A percentile compares a stretch with the other conserved stretches of the same genome.
These are phyloP conservation scores for Idaea biselata DNA, from an alignment of 2,888 invertebrate genomes.

Conservation along the genomic window DNA sequence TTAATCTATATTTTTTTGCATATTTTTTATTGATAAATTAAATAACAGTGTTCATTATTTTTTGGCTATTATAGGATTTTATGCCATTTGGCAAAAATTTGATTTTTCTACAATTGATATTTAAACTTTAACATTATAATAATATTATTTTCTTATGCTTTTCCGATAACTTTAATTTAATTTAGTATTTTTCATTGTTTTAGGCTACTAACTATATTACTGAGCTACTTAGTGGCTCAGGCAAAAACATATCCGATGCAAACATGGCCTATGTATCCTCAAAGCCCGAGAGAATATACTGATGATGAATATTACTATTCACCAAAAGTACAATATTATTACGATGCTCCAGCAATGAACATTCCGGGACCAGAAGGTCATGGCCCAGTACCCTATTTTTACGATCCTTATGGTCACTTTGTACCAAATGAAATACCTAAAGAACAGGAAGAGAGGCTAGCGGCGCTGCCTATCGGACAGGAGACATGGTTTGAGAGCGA, in stretches of 20 bases:
- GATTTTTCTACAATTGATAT: background rate
- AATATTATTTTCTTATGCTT: no score
- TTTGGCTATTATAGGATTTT: no score
- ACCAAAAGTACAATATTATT: conserved; percentile 74
- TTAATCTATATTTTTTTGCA: no score
- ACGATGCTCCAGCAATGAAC: conserved; percentile 61
- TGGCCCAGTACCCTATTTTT: conserved; percentile 68
- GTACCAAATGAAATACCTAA: conserved; percentile 80
- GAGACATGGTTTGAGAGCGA: conserved; percentile 84
- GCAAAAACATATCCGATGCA: conserved; percentile 67
- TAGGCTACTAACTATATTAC: conserved; percentile 64
- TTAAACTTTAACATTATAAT: background rate
- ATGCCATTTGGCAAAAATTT: background rate
- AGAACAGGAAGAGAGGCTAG: conserved; percentile 82
- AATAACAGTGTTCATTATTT: no score
- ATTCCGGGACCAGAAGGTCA: conserved; percentile 67
- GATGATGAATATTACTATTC: conserved; percentile 81
- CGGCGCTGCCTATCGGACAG: conserved; percentile 83
- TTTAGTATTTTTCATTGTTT: conserved; percentile 36
- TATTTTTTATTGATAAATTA: no score
- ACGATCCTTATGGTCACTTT: conserved; percentile 74
- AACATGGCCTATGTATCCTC: conserved; percentile 73
- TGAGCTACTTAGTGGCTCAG: conserved; percentile 74
- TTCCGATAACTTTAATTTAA: background rate
- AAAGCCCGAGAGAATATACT: conserved; percentile 73